Evolutionary conservation across 2,888 invertebrate species (phyloP).

Genomic region (Sinodicranocentrus sp.): DNA sequence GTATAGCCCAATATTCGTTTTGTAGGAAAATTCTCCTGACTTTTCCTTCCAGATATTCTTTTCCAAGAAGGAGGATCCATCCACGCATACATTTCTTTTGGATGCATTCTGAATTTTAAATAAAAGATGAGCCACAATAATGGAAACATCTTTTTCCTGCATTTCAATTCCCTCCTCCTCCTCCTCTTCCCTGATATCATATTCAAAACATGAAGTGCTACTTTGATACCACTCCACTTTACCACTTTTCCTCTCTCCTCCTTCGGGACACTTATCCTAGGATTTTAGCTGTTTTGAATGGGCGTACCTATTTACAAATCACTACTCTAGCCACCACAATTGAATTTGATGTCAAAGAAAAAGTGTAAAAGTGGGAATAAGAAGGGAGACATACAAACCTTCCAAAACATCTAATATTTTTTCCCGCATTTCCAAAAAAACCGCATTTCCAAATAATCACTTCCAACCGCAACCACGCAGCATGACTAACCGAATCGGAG

Average conservation of each 20-base stretch:
- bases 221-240: too few relatives aligned
- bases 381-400: neutral
- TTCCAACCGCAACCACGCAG: too few relatives aligned
- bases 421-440: too few relatives aligned
- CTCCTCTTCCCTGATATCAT: constrained; percentile 41
- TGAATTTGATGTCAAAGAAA: constrained; percentile 60
- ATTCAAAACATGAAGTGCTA: constrained; percentile 43
- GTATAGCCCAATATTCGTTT: too few relatives aligned
- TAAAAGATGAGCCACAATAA: constrained; percentile 47
- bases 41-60: neutral
- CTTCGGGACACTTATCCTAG: constrained; percentile 50
- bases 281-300: constrained; percentile 22
- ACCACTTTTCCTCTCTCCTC: constrained; percentile 36
- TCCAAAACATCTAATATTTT: too few relatives aligned
- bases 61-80: neutral
- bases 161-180: constrained; percentile 10
- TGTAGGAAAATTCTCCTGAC: too few relatives aligned
- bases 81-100: too few relatives aligned
- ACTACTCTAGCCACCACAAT: constrained; percentile 43
- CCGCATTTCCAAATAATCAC: too few relatives aligned
- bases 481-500: too few relatives aligned
- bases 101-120: constrained; percentile 53
- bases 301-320: constrained; percentile 8
- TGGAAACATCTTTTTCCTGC: constrained; percentile 5
- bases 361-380: neutral